phyloP scores from a whole-genome alignment of 1,140 invertebrate genomes.

The Charaxes varanes region DNA sequence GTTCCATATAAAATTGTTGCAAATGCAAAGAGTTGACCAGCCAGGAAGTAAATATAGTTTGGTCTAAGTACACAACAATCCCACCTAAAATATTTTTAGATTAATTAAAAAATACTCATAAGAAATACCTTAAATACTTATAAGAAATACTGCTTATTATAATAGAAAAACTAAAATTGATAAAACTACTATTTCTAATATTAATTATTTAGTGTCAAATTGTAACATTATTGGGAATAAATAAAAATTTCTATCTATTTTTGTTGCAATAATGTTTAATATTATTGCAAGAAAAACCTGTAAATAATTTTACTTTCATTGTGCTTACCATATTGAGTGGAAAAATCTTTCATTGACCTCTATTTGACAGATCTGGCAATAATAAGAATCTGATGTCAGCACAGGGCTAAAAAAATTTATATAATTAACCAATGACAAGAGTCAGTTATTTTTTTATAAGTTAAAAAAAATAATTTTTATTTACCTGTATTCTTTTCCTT shows the following conservation, averaged over 20 bases:
- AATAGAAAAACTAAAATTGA: too few relatives aligned
- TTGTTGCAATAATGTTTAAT: slow-evolving; percentile 2
- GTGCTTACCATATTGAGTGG: slow-evolving; percentile 65
- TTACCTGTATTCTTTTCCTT: slow-evolving; percentile 61
- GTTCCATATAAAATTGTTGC: slow-evolving; percentile 78
- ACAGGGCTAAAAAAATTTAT: slow-evolving; percentile 49
- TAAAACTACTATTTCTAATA: too few relatives aligned
- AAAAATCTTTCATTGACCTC: slow-evolving; percentile 65
- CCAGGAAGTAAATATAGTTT: slow-evolving; percentile 78
- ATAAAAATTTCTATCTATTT: too few relatives aligned
- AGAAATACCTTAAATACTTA: too few relatives aligned
- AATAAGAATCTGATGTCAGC: slow-evolving; percentile 58
- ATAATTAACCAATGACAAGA: not conserved
- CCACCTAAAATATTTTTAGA: slow-evolving; percentile 73
- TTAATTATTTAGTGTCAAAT: too few relatives aligned
- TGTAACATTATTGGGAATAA: too few relatives aligned
- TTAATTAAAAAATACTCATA: not conserved
- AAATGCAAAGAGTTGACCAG: slow-evolving; percentile 76
- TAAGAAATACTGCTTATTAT: too few relatives aligned
- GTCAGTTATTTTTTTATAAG: not conserved
- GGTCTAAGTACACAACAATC: slow-evolving; percentile 81
- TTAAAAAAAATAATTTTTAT: too few relatives aligned
- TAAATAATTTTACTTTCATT: too few relatives aligned
- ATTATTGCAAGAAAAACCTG: too few relatives aligned
- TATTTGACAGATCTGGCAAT: slow-evolving; percentile 63